phyloP scores from a whole-genome alignment of 2,888 invertebrate species.

The Xylota segnis region DNA sequence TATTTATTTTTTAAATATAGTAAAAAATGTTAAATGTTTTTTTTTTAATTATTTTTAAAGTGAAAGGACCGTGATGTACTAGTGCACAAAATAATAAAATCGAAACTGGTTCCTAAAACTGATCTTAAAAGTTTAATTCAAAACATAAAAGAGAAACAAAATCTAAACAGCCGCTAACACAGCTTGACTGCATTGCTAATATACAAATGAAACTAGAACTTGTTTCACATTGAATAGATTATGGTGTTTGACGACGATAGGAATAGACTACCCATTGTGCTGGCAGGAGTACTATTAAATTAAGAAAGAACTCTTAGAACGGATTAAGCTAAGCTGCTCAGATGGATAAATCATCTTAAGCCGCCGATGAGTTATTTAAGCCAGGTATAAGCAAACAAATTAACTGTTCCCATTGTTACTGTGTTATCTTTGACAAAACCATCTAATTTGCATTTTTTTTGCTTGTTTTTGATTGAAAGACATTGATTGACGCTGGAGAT shows the following conservation, averaged over 20 bases:
- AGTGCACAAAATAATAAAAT: neutral
- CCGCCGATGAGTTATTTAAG: neutral
- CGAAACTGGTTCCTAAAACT: conserved; percentile 13
- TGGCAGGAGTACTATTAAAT: too few relatives aligned
- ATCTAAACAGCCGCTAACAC: conserved; percentile 11
- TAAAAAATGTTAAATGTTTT: neutral
- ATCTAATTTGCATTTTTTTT: neutral
- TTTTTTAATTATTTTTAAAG: neutral
- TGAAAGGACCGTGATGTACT: conserved; percentile 7
- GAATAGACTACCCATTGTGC: too few relatives aligned
- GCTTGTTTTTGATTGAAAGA: conserved; percentile 1
- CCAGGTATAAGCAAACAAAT: conserved; percentile 10
- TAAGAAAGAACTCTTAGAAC: conserved; percentile 1
- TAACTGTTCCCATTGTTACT: neutral
- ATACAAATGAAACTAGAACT: conserved; percentile 20
- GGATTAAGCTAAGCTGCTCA: neutral
- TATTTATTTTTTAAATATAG: conserved; percentile 49
- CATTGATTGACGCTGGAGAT: conserved; percentile 10
- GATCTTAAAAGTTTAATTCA: conserved; percentile 10
- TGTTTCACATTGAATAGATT: conserved; percentile 30
- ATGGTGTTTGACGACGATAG: conserved; percentile 11
- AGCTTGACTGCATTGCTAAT: conserved; percentile 21
- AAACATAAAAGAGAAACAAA: neutral
- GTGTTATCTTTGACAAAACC: neutral
- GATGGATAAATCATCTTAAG: conserved; percentile 15